Evolutionary conservation across 2,888 invertebrate species (phyloP), one percentile per base, ranked within the genome.

Genomic region (Sesamia inferens): DNA sequence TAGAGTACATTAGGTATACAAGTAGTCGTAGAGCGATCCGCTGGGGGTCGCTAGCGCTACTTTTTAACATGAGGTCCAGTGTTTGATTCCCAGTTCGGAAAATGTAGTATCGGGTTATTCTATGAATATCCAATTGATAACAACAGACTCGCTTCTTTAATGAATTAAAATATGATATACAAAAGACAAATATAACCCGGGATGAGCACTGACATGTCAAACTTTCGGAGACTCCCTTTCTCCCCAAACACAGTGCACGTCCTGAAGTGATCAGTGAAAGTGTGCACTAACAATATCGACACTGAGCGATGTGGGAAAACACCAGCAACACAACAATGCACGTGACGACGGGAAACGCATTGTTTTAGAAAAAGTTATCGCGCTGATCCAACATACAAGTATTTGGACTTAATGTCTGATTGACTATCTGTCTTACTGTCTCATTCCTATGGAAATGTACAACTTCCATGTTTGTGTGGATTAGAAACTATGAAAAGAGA

Each of bases 261-360:
- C 84, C 86, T 80, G 74, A 73, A 76, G 68, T 76, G 75, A 90
- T 88, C 89, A 92, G 91, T 87, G 92, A 92, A 91, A 92, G 92
- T 92, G 76, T 69, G 74, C 66, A 83, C 86, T 76, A 85, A 77
- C 86, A 83, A 74, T 78, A 84, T 79, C 84, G 76, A 79, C 84
- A 54, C 72, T 68, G 63, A 74, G 67, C 73, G 55, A 76, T 77
- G 82, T 84, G 85, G 71, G 83, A 81, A 79, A n/a, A 65, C 68
- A 11, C 22, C 31, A 22, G 31, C 57, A 59, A 54, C 57, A 47
- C 51, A 8, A 74, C 74, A 82, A 81, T 79, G 64, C 76, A 47
- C n/a, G 71, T 59, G 79, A 5, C 71, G 81, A 69, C 82, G 83
- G 77, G 82, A 84, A 84, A 62, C 55, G 64, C 73, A 85, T 82